Conservation (phyloP, 2,888 invertebrate genomes). For the Netelia melanura region DNA sequence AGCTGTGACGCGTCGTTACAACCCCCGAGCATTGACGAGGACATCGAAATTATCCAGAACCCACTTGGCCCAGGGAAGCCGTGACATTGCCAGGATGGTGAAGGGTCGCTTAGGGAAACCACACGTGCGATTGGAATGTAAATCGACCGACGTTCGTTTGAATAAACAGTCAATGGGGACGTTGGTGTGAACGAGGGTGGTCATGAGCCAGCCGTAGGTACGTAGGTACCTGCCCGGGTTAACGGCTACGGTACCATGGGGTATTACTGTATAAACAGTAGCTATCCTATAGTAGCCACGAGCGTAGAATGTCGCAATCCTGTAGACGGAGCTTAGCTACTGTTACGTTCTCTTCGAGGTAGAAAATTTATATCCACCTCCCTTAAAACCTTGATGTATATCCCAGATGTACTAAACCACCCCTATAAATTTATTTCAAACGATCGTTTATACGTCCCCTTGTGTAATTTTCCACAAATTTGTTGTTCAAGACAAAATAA, state of each 20-base stretch:
- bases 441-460: slow-evolving; percentile 19
- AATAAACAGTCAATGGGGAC: slow-evolving; percentile 80
- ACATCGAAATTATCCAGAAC: slow-evolving; percentile 1
- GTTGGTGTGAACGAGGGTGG: slow-evolving; percentile 49
- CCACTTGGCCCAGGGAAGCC: background rate
- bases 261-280: slow-evolving; percentile 13
- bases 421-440: slow-evolving; percentile 14
- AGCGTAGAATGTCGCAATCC: slow-evolving; percentile 18
- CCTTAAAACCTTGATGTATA: slow-evolving; percentile 14
- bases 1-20: no score
- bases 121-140: slow-evolving; percentile 80
- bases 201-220: slow-evolving; percentile 34
- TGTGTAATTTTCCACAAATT: slow-evolving; percentile 19
- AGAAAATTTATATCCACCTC: slow-evolving; percentile 41
- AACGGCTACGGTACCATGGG: slow-evolving; percentile 17
- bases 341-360: slow-evolving; percentile 46
- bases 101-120: slow-evolving; percentile 58
- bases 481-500: background rate
- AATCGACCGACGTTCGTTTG: slow-evolving; percentile 81
- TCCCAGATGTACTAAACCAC: background rate
- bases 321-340: slow-evolving; percentile 45
- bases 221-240: slow-evolving; percentile 32
- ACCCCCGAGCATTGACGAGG: no score
- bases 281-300: background rate
- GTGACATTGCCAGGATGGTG: slow-evolving; percentile 32